Conservation (phyloP, 2,888 invertebrate species). For the Limnephilus auricula region DNA sequence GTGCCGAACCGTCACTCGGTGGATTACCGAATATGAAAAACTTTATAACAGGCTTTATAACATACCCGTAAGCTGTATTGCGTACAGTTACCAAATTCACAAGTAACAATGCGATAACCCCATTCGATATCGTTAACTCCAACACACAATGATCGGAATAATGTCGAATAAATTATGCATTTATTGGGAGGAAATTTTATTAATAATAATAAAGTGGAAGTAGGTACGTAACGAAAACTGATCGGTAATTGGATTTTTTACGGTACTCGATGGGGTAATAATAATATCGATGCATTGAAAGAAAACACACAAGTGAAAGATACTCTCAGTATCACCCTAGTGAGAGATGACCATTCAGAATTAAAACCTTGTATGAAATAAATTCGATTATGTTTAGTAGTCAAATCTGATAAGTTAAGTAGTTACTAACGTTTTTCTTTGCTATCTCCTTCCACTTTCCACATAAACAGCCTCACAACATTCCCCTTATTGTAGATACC, state of each 20-base stretch:
- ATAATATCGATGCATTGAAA: neutral
- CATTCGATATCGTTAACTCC: slow-evolving; percentile 2
- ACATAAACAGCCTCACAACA: no score
- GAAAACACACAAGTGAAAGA: neutral
- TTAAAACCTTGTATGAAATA: neutral
- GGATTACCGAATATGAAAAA: slow-evolving; percentile 8
- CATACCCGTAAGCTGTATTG: neutral
- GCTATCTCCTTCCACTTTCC: no score
- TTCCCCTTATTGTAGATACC: no score
- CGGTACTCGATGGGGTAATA: neutral
- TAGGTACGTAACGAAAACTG: neutral
- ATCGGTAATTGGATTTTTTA: slow-evolving; percentile 8
- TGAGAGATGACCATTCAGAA: neutral
- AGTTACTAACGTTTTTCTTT: no score
- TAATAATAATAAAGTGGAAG: neutral
- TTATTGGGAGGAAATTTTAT: neutral
- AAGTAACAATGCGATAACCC: neutral
- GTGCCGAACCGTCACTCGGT: neutral
- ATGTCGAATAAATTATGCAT: neutral
- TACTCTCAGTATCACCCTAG: neutral
- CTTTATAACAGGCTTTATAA: slow-evolving; percentile 8
- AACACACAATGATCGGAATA: slow-evolving; percentile 6
- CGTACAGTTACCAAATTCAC: neutral
- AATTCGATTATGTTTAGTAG: neutral
- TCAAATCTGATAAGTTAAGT: no score